Conservation (phyloP, 2,888 invertebrate species). For the Caenorhabditis virilis region DNA sequence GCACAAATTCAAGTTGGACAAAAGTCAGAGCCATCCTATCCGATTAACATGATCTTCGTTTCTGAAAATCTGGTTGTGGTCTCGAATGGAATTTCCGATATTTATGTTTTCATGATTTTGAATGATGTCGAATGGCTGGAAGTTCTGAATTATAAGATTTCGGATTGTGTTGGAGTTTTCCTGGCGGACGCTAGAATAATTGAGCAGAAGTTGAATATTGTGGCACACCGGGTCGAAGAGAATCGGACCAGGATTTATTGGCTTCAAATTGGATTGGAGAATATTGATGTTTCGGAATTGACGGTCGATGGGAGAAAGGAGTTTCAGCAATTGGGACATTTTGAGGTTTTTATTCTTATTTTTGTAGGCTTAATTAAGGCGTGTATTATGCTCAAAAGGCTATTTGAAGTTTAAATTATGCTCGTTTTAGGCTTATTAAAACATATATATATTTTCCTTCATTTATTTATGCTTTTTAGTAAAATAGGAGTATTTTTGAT, state of each 20-base stretch:
- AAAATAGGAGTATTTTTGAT: no score
- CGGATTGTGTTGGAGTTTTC: not conserved
- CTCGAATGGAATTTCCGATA: slow-evolving; percentile 11
- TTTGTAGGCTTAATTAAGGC: no score
- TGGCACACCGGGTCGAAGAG: slow-evolving; percentile 9
- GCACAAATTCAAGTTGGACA: no score
- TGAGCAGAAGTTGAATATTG: slow-evolving; percentile 9
- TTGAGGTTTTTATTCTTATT: no score
- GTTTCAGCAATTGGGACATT: no score
- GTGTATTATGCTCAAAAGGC: no score
- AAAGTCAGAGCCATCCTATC: slow-evolving; percentile 2
- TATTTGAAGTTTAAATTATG: no score
- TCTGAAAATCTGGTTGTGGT: slow-evolving; percentile 5
- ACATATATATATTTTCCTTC: no score
- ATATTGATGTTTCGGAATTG: no score
- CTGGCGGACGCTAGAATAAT: slow-evolving; percentile 20
- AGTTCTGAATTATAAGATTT: slow-evolving; percentile 10
- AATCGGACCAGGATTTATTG: slow-evolving; percentile 6
- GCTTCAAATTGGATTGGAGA: slow-evolving; percentile 12
- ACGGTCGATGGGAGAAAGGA: no score
- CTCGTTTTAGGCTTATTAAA: no score
- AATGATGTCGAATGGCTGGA: not conserved
- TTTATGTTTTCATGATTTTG: slow-evolving; percentile 11
- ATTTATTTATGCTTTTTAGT: no score
- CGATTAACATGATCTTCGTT: slow-evolving; percentile 14